Percentiles rank a stretch among this genome's conserved stretches.
Conservation (phyloP, 2,113 vertebrate species). For the Pagrus major region DNA sequence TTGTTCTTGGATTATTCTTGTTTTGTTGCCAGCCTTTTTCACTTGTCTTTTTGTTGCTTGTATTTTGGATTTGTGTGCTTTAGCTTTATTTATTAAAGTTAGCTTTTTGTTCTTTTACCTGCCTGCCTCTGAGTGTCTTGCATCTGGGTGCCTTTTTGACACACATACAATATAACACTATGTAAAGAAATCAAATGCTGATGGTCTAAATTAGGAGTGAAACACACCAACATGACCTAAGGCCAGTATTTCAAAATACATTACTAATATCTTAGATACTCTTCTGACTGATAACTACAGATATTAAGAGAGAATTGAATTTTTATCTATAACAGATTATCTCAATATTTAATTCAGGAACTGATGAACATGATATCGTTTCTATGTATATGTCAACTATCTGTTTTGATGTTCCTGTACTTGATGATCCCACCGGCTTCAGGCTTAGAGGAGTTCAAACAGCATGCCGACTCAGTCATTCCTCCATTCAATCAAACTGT, state of each 20-base stretch:
- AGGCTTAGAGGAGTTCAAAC: conserved; percentile 23
- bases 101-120: no score
- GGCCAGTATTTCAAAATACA: background rate
- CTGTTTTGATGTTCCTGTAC: conserved; percentile 2
- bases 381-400: background rate
- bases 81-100: no score
- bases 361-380: background rate
- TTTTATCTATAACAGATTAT: background rate
- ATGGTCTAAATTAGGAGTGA: background rate
- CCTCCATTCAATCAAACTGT: conserved; percentile 35
- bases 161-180: no score
- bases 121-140: no score
- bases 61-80: no score
- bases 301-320: background rate
- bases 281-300: background rate
- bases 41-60: no score
- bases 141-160: no score
- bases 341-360: background rate
- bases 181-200: background rate
- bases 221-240: background rate
- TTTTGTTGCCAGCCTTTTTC: no score
- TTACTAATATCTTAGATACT: background rate
- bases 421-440: background rate
- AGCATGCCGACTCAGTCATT: background rate
- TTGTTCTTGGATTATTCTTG: no score